Evolutionary conservation across 2,113 vertebrate genomes (phyloP).

Genomic region (Tenrec ecaudatus): DNA sequence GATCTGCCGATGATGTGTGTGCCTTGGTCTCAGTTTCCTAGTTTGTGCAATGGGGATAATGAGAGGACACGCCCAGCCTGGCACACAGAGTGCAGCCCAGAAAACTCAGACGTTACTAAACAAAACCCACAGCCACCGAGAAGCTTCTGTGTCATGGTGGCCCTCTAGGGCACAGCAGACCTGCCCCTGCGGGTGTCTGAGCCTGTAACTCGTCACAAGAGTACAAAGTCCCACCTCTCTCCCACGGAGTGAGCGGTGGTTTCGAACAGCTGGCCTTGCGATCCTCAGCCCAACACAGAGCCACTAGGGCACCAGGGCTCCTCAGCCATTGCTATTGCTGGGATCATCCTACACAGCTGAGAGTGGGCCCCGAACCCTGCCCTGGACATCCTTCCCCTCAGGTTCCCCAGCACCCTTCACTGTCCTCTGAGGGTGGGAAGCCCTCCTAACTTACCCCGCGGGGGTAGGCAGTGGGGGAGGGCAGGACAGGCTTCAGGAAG

Average conservation of each 20-base stretch:
- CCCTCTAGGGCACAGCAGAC: too few species aligned
- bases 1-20: neutral
- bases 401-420: neutral
- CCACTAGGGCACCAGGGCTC: neutral
- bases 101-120: too few species aligned
- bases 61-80: neutral
- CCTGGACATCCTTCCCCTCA: neutral
- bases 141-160: too few species aligned
- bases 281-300: too few species aligned
- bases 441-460: neutral
- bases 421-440: neutral
- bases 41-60: neutral
- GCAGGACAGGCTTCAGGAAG: neutral
- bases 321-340: accelerated
- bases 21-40: neutral
- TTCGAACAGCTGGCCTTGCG: too few species aligned
- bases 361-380: too few species aligned
- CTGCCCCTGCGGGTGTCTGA: too few species aligned
- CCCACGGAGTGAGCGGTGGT: too few species aligned
- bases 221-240: too few species aligned
- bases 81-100: neutral
- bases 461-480: neutral
- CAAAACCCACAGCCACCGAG: too few species aligned
- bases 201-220: too few species aligned
- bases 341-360: neutral